Conservation (phyloP, 2,888 invertebrate species). For the Oscheius sp. region DNA sequence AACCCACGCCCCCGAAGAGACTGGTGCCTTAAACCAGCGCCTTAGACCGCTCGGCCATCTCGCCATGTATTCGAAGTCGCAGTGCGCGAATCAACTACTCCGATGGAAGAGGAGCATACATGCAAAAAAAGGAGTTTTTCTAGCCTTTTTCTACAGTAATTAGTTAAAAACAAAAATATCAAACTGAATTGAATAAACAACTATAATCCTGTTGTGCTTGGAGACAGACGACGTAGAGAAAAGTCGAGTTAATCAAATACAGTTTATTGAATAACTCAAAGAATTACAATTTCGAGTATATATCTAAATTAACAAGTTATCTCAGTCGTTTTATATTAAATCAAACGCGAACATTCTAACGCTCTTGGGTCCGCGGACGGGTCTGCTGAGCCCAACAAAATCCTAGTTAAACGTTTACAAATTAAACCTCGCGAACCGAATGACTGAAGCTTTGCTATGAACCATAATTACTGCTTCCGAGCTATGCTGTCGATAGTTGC, state of each 20-base stretch:
- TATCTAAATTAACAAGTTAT: not conserved
- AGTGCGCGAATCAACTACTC: too few relatives aligned
- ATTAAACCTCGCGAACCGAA: not conserved
- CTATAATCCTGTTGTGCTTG: not conserved
- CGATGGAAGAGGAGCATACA: not conserved
- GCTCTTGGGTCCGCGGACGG: too few relatives aligned
- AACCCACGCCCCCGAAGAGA: conserved; percentile 75
- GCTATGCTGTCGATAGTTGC: conserved; percentile 14
- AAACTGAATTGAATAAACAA: not conserved
- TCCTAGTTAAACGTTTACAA: not conserved
- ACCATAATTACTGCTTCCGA: not conserved
- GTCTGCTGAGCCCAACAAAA: too few relatives aligned
- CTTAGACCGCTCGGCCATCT: conserved; percentile 83
- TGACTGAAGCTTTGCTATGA: not conserved
- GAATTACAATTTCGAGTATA: too few relatives aligned
- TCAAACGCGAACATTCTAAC: too few relatives aligned
- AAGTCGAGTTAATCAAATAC: too few relatives aligned
- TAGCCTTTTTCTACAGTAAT: not conserved
- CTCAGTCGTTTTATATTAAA: too few relatives aligned
- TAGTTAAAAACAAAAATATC: not conserved
- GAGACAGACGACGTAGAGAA: too few relatives aligned
- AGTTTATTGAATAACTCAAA: too few relatives aligned
- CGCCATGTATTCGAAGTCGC: conserved; percentile 14
- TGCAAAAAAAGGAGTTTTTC: not conserved
- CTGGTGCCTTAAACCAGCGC: conserved; percentile 90